These are phyloP conservation scores for Orthosia cruda DNA, from an alignment of 2,888 invertebrate species.

Conservation along the genomic window DNA sequence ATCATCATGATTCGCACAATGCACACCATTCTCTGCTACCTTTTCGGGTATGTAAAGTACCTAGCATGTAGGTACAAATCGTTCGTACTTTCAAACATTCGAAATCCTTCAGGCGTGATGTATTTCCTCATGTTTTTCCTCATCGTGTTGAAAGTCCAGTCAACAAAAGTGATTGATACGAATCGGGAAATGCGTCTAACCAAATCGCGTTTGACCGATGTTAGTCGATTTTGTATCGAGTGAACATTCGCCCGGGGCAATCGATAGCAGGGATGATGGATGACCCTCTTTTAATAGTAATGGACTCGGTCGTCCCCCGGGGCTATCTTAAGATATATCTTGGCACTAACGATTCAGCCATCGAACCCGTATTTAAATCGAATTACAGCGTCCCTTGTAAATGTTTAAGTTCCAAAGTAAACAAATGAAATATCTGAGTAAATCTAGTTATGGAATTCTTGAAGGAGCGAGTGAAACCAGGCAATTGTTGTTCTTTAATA, in stretches of 20 bases:
- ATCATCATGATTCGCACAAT: neutral
- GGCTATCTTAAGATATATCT: slow-evolving; percentile 63
- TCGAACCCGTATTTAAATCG: slow-evolving; percentile 53
- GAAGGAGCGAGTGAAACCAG: neutral
- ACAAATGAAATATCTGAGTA: slow-evolving; percentile 45
- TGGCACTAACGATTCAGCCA: slow-evolving; percentile 57
- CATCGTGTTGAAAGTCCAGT: slow-evolving; percentile 39
- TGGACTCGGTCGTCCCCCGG: slow-evolving; percentile 55
- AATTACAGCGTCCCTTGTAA: slow-evolving; percentile 33
- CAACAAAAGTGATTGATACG: no score
- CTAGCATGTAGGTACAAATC: slow-evolving; percentile 27
- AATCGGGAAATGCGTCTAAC: no score
- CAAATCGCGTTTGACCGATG: slow-evolving; percentile 71
- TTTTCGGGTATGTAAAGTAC: no score
- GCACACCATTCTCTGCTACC: neutral
- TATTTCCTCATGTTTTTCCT: slow-evolving; percentile 37
- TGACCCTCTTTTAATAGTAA: slow-evolving; percentile 70
- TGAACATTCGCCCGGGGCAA: slow-evolving; percentile 50
- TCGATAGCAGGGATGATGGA: slow-evolving; percentile 65
- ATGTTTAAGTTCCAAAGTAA: slow-evolving; percentile 49
- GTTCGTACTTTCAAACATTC: slow-evolving; percentile 22
- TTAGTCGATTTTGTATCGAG: slow-evolving; percentile 73
- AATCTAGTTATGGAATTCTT: slow-evolving; percentile 40
- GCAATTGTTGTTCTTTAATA: slow-evolving; percentile 23
- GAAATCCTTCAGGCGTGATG: slow-evolving; percentile 21